Evolutionary conservation across 2,888 invertebrate species (phyloP).

Genomic region (Papilio protenor): DNA sequence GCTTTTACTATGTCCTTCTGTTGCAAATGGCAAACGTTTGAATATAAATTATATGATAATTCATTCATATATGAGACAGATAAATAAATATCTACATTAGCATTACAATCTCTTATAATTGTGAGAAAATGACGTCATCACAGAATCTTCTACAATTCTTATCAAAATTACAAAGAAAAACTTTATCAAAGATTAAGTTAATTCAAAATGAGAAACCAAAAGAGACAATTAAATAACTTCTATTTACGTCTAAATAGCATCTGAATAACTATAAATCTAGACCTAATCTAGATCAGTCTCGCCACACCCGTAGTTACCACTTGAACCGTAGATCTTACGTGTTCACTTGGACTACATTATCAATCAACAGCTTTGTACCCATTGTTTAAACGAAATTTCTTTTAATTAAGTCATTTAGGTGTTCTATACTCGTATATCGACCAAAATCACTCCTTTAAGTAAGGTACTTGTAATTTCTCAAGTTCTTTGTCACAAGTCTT

Average conservation of each 20-base stretch:
- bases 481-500: slow-evolving; percentile 1
- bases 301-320: too few relatives aligned
- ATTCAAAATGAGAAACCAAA: too few relatives aligned
- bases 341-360: too few relatives aligned
- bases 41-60: neutral
- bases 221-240: too few relatives aligned
- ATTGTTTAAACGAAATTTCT: too few relatives aligned
- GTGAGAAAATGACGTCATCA: neutral
- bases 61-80: neutral
- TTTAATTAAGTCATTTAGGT: too few relatives aligned
- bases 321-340: too few relatives aligned
- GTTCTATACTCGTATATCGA: neutral
- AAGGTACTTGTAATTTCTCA: neutral
- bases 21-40: slow-evolving; percentile 14
- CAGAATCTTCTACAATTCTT: neutral
- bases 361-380: too few relatives aligned
- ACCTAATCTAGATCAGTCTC: too few relatives aligned
- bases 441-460: neutral
- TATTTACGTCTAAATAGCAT: too few relatives aligned
- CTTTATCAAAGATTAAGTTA: too few relatives aligned
- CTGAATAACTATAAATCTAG: too few relatives aligned
- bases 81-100: neutral
- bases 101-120: neutral
- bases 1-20: neutral
- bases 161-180: neutral